These are phyloP conservation scores for Hoplostethus mediterraneus DNA, from an alignment of 2,797 vertebrate species.

Conservation along the genomic window DNA sequence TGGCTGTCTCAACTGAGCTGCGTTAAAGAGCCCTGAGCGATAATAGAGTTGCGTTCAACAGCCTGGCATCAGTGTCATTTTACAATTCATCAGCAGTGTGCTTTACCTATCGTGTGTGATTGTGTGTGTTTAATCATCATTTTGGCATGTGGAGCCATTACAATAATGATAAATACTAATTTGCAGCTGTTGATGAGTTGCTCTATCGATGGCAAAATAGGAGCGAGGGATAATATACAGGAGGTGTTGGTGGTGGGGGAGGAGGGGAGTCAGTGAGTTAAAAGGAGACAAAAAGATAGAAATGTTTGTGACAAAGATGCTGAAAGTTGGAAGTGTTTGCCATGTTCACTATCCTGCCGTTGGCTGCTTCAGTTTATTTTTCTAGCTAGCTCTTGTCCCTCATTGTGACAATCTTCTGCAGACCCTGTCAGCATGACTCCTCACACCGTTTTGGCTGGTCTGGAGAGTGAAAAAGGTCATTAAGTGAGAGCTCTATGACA, in stretches of 20 bases:
- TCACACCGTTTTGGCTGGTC: too few species aligned
- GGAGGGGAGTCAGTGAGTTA: background rate
- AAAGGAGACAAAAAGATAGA: background rate
- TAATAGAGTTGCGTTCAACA: constrained; percentile 66
- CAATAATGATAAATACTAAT: constrained; percentile 70
- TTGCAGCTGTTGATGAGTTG: constrained; percentile 59
- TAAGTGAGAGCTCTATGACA: too few species aligned
- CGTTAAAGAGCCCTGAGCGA: constrained; percentile 63
- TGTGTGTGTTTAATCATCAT: constrained; percentile 61
- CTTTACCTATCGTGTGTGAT: constrained; percentile 51
- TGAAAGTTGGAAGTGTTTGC: constrained; percentile 6
- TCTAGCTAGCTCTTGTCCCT: too few species aligned
- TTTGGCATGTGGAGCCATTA: constrained; percentile 63
- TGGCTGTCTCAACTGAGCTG: constrained; percentile 62
- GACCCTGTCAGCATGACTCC: too few species aligned
- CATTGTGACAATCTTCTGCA: too few species aligned
- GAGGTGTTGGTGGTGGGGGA: constrained; percentile 23
- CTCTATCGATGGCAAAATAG: constrained; percentile 57
- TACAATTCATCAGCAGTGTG: constrained; percentile 53
- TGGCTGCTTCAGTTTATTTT: too few species aligned
- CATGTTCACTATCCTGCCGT: background rate
- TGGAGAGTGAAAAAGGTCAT: too few species aligned
- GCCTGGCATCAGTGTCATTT: constrained; percentile 52
- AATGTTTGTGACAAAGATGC: background rate
- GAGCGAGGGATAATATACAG: constrained; percentile 34